These are phyloP conservation scores for Zoanthus solanderi DNA, from an alignment of 92 coral and sea anemone genomes.

Conservation along the genomic window DNA sequence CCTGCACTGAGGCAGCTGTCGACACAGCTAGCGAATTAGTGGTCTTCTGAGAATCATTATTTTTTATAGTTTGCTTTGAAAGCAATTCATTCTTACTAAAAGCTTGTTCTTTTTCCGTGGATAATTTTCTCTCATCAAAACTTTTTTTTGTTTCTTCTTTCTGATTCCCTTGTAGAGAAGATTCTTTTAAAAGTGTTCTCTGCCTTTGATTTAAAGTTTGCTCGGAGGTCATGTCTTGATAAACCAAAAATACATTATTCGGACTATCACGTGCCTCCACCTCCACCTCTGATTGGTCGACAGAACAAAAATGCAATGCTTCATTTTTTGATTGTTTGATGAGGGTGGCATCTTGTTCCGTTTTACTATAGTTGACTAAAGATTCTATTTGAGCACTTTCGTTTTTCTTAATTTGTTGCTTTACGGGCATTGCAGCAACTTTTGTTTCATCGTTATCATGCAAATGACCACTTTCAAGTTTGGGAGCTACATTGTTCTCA, in stretches of 20 bases:
- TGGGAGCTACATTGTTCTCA: neutral
- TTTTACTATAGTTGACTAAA: neutral
- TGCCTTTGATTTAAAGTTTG: slow-evolving; percentile 17
- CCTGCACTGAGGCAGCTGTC: neutral
- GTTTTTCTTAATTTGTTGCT: neutral
- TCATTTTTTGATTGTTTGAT: slow-evolving; percentile 1
- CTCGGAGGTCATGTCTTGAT: neutral
- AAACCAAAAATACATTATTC: slow-evolving; percentile 46
- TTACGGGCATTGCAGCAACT: neutral
- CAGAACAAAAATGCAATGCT: neutral
- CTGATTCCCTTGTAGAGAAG: slow-evolving; percentile 13
- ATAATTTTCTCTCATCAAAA: neutral
- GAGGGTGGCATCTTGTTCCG: neutral
- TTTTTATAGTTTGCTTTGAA: neutral
- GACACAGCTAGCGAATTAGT: neutral
- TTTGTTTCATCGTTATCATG: neutral
- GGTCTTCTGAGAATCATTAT: neutral
- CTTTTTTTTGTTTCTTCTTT: neutral
- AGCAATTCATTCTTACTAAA: neutral
- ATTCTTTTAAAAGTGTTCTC: neutral
- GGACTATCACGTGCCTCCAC: slow-evolving; percentile 10
- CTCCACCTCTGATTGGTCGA: slow-evolving; percentile 25
- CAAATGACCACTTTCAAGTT: neutral
- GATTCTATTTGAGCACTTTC: neutral
- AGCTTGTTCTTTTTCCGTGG: neutral